These are phyloP conservation scores for Leptobrachium ailaonicum DNA, from an alignment of 2,113 vertebrate genomes.

Conservation along the genomic window DNA sequence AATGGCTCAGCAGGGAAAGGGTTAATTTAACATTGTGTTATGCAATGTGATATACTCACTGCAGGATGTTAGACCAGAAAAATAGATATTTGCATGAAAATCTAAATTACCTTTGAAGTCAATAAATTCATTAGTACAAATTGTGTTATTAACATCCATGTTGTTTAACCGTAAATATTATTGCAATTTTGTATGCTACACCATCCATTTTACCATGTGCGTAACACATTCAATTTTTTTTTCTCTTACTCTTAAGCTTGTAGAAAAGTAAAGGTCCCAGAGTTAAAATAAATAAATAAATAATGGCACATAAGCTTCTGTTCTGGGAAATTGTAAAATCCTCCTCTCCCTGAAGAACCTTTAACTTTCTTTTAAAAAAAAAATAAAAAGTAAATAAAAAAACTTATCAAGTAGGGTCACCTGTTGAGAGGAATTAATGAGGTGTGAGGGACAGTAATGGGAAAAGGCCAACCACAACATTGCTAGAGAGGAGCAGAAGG, in stretches of 20 bases:
- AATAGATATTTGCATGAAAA: too few relatives aligned
- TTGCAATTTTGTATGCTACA: too few relatives aligned
- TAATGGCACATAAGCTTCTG: conserved; percentile 36
- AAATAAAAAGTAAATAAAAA: background rate
- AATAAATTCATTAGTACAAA: too few relatives aligned
- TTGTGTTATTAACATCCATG: too few relatives aligned
- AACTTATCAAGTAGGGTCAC: conserved; percentile 52
- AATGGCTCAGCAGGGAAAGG: too few relatives aligned
- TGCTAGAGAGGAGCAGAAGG: conserved; percentile 56
- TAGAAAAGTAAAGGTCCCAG: background rate
- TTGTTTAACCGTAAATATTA: too few relatives aligned
- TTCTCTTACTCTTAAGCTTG: background rate
- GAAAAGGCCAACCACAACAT: conserved; percentile 56
- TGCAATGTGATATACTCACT: too few relatives aligned
- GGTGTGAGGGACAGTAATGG: conserved; percentile 69
- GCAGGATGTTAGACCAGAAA: too few relatives aligned
- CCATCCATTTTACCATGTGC: too few relatives aligned
- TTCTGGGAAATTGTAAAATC: conserved; percentile 64
- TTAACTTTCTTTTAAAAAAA: conserved; percentile 36
- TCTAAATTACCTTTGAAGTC: too few relatives aligned
- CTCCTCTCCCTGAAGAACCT: conserved; percentile 56
- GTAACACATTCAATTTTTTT: too few relatives aligned
- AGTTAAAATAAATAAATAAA: conserved; percentile 5
- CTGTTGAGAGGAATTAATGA: conserved; percentile 71
- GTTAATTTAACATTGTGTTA: too few relatives aligned